These are phyloP conservation scores for Tringa solitaria DNA, from an alignment of 2,113 vertebrate genomes.

Conservation along the genomic window DNA sequence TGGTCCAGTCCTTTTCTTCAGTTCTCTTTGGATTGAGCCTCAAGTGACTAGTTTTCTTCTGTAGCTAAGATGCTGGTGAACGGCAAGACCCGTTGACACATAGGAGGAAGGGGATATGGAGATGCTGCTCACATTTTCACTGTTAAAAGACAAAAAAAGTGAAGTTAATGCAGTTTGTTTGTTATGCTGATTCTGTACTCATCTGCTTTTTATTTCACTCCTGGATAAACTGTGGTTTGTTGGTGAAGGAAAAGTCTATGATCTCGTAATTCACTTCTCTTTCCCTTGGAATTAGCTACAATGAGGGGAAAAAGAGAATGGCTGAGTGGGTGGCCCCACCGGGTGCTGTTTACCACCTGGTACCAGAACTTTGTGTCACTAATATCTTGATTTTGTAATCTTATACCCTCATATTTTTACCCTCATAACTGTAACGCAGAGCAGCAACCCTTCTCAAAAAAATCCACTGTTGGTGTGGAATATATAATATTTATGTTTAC, in stretches of 20 bases:
- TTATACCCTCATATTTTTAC: neutral
- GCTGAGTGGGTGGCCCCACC: neutral
- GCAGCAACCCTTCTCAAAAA: neutral
- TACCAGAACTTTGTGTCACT: neutral
- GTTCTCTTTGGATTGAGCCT: neutral
- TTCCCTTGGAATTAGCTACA: neutral
- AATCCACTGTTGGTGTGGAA: neutral
- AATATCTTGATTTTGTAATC: neutral
- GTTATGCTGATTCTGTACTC: neutral
- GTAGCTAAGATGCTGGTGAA: neutral
- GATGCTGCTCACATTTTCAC: neutral
- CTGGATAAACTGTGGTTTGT: neutral
- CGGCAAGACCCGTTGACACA: neutral
- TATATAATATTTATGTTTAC: neutral
- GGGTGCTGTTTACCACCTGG: neutral
- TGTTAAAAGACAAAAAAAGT: neutral
- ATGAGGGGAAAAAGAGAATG: neutral
- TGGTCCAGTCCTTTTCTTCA: neutral
- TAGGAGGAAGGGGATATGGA: neutral
- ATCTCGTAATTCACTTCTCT: neutral
- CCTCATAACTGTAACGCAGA: neutral
- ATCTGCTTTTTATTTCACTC: neutral
- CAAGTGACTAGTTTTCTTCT: neutral
- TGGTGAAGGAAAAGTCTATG: neutral
- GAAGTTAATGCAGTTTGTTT: neutral